A percentile compares a stretch with the other conserved stretches of the same genome.
Evolutionary conservation across 1,140 invertebrate genomes (phyloP).

Genomic region (Saxidomus purpurata): DNA sequence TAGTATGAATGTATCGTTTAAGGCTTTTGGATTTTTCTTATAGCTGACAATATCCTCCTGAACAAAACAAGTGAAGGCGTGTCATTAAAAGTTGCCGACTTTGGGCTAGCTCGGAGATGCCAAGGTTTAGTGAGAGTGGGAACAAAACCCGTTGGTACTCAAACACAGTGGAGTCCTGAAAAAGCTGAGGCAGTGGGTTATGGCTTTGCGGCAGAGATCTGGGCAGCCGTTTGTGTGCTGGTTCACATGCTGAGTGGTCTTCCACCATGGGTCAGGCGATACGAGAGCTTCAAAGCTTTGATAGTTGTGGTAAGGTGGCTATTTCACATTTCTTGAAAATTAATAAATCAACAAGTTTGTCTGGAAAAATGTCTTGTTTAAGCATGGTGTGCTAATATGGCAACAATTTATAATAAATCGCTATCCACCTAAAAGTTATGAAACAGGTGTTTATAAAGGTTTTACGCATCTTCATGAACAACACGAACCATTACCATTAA

Average conservation of each 20-base stretch:
- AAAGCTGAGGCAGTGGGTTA: constrained; percentile 80
- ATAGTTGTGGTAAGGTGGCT: constrained; percentile 78
- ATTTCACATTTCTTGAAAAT: too few relatives aligned
- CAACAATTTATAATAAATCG: too few relatives aligned
- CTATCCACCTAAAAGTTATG: too few relatives aligned
- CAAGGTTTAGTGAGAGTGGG: constrained; percentile 58
- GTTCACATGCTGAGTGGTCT: constrained; percentile 81
- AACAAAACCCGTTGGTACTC: constrained; percentile 74
- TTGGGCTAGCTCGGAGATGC: constrained; percentile 76
- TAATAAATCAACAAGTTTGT: too few relatives aligned
- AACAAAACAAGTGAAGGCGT: constrained; percentile 66
- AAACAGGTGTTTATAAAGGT: not conserved
- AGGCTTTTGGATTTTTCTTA: not conserved
- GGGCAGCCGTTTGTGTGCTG: constrained; percentile 81
- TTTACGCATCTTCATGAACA: too few relatives aligned
- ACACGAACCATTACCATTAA: too few relatives aligned
- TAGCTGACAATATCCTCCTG: constrained; percentile 83
- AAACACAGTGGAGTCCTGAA: constrained; percentile 83
- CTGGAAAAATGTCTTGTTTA: not conserved
- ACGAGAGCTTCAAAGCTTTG: constrained; percentile 66
- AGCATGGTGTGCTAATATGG: too few relatives aligned
- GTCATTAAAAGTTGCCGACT: constrained; percentile 76
- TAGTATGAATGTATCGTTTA: too few relatives aligned
- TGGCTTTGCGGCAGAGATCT: constrained; percentile 81
- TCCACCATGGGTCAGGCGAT: constrained; percentile 80